Conservation (phyloP, 2,888 invertebrate genomes). For the Mesorhabditis spiculigera region DNA sequence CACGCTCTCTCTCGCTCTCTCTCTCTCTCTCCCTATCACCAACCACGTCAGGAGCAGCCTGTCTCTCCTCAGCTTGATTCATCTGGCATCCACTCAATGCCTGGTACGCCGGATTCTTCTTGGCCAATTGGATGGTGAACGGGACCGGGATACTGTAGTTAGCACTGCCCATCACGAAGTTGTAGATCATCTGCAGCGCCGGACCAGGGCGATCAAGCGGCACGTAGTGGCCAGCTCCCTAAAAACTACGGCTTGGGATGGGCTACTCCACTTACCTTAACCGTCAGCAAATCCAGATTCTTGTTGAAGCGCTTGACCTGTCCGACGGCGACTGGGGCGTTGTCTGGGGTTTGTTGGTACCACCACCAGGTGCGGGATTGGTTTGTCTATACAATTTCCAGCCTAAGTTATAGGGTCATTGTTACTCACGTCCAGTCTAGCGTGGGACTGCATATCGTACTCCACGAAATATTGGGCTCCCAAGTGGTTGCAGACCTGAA, state of each 20-base stretch:
- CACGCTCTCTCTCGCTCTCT: too few species aligned
- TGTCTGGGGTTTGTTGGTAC: too few species aligned
- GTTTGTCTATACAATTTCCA: too few species aligned
- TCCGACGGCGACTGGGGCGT: not conserved
- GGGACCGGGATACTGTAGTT: constrained; percentile 7
- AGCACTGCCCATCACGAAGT: constrained; percentile 61
- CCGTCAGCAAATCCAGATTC: constrained; percentile 38
- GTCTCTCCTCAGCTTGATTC: not conserved
- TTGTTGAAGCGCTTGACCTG: constrained; percentile 6
- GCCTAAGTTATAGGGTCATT: too few species aligned
- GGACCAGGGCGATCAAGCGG: constrained; percentile 77
- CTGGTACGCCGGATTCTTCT: constrained; percentile 8
- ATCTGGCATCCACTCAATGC: constrained; percentile 1
- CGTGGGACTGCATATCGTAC: not conserved
- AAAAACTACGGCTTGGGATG: too few species aligned
- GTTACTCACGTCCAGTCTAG: too few species aligned
- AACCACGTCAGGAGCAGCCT: not conserved
- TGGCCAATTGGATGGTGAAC: constrained; percentile 6
- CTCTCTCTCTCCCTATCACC: not conserved
- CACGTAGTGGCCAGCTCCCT: constrained; percentile 61
- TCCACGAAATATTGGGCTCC: constrained; percentile 52
- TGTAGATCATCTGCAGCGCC: constrained; percentile 73
- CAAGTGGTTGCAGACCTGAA: constrained; percentile 61
- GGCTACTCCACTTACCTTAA: constrained; percentile 43
- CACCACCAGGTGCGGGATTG: too few species aligned